Percentiles rank a stretch among this genome's conserved stretches.
Evolutionary conservation across 2,888 invertebrate genomes (phyloP).

Genomic region (Lacanobia wlatinum): DNA sequence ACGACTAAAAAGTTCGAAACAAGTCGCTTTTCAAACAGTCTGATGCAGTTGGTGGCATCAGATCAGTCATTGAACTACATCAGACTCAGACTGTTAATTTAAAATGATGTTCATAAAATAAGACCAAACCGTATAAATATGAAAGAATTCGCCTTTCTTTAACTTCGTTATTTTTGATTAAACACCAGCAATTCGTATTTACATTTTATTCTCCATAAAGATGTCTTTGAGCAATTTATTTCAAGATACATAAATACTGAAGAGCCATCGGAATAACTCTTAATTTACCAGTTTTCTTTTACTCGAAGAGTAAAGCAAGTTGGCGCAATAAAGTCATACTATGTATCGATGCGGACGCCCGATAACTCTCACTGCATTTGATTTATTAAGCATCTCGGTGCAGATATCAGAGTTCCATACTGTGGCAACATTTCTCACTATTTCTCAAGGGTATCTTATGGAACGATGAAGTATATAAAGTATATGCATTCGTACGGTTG

Average conservation of each 20-base stretch:
- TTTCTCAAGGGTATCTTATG: conserved; percentile 67
- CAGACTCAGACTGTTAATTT: too few species aligned
- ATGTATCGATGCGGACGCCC: conserved; percentile 59
- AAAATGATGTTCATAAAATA: not conserved
- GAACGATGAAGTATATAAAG: conserved; percentile 57
- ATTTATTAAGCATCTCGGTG: conserved; percentile 63
- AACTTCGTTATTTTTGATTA: conserved; percentile 51
- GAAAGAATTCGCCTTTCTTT: conserved; percentile 4
- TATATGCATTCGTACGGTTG: conserved; percentile 48
- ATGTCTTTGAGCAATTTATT: conserved; percentile 51
- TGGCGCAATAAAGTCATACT: conserved; percentile 62
- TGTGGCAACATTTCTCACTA: conserved; percentile 62
- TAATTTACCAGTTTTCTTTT: conserved; percentile 59
- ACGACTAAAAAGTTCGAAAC: too few species aligned
- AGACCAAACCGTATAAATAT: not conserved
- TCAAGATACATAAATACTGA: conserved; percentile 39
- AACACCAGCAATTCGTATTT: conserved; percentile 32
- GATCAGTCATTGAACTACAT: too few species aligned
- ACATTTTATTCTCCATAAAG: conserved; percentile 41
- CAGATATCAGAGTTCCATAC: conserved; percentile 65
- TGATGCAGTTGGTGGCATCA: too few species aligned
- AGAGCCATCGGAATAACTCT: conserved; percentile 48
- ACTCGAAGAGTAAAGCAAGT: conserved; percentile 49
- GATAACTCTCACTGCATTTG: conserved; percentile 65
- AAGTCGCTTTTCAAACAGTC: too few species aligned